Percentiles rank a stretch among this genome's conserved stretches.
Evolutionary conservation across 2,113 vertebrate genomes (phyloP).

Genomic region (Lates calcarifer): DNA sequence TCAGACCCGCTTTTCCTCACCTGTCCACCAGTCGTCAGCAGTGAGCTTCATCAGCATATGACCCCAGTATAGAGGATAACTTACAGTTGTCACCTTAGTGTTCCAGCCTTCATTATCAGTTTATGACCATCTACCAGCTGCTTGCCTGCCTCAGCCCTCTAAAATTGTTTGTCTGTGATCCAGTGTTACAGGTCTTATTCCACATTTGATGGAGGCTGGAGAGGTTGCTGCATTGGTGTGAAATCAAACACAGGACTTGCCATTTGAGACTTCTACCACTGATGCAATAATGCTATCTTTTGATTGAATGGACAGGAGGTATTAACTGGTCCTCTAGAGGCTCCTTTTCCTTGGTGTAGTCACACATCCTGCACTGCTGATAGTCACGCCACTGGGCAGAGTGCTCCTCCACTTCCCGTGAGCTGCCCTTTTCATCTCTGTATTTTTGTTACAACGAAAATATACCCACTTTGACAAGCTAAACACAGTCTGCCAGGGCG

Average conservation of each 20-base stretch:
- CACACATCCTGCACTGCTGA: constrained; percentile 13
- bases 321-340: constrained; percentile 2
- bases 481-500: background rate
- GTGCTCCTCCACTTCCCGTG: background rate
- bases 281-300: background rate
- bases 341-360: background rate
- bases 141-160: background rate
- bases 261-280: background rate
- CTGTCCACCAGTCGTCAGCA: too few relatives aligned
- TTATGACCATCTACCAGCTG: background rate
- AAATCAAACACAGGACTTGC: background rate
- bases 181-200: background rate
- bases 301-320: constrained; percentile 6
- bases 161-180: background rate
- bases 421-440: constrained; percentile 11
- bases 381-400: constrained; percentile 1
- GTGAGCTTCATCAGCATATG: background rate
- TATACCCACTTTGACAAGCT: background rate
- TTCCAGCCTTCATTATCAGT: background rate
- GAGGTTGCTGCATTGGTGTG: background rate
- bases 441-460: background rate
- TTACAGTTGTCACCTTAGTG: background rate
- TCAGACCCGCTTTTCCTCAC: constrained; percentile 28
- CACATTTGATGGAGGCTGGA: background rate
- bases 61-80: background rate